These are phyloP conservation scores for Tetraodon nigroviridis DNA, from an alignment of 2,113 vertebrate species.

Conservation along the genomic window DNA sequence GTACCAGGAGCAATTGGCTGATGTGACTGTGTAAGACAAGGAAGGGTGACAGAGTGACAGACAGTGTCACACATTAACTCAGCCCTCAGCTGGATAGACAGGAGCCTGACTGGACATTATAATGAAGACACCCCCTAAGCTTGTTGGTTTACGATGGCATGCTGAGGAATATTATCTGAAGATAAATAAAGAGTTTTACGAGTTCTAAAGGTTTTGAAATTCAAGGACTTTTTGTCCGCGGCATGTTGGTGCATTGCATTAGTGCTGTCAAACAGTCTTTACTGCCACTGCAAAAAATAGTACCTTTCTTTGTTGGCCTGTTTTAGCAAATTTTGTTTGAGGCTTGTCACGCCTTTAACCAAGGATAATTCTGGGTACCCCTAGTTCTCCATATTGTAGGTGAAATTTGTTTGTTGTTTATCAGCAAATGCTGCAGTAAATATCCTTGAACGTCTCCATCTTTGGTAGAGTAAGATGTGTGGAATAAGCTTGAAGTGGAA, in stretches of 20 bases:
- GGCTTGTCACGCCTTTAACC: too few relatives aligned
- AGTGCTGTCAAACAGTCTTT: neutral
- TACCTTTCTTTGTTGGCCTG: neutral
- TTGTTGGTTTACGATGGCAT: slow-evolving; percentile 10
- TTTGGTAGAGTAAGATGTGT: too few relatives aligned
- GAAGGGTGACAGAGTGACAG: slow-evolving; percentile 40
- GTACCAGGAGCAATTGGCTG: slow-evolving; percentile 45
- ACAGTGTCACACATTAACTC: slow-evolving; percentile 30
- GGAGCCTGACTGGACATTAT: slow-evolving; percentile 40
- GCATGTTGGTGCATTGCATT: slow-evolving; percentile 12
- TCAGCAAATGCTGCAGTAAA: too few relatives aligned
- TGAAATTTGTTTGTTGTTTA: too few relatives aligned
- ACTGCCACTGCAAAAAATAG: neutral
- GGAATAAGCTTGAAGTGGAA: too few relatives aligned
- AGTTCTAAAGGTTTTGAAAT: slow-evolving; percentile 13
- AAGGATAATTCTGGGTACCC: too few relatives aligned
- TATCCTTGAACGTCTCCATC: too few relatives aligned
- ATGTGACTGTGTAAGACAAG: slow-evolving; percentile 29
- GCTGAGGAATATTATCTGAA: slow-evolving; percentile 19
- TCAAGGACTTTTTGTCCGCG: neutral
- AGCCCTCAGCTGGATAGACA: slow-evolving; percentile 54
- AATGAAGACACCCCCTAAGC: slow-evolving; percentile 16
- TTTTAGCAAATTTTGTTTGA: neutral
- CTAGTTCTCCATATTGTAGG: too few relatives aligned
- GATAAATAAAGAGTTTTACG: slow-evolving; percentile 23